These are phyloP conservation scores for Drosophila picticornis DNA, from an alignment of 2,888 invertebrate species.

Conservation along the genomic window DNA sequence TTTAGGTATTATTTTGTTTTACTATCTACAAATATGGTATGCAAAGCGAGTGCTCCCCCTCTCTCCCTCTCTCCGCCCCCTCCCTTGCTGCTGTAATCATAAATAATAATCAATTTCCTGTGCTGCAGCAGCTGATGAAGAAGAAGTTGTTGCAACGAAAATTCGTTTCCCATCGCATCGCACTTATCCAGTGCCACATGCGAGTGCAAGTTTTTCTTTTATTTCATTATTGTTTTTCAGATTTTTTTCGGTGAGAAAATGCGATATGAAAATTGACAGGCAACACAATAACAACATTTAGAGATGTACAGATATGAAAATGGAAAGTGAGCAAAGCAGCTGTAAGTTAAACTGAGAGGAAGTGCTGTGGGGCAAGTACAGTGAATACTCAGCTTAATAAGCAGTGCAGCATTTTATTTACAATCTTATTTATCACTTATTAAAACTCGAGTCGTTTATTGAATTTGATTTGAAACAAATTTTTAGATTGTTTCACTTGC, in stretches of 20 bases:
- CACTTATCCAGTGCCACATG: slow-evolving; percentile 63
- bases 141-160: slow-evolving; percentile 36
- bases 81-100: slow-evolving; percentile 57
- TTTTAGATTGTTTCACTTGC: neutral
- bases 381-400: neutral
- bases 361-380: neutral
- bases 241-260: slow-evolving; percentile 60
- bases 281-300: slow-evolving; percentile 23
- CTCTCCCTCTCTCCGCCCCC: fast-evolving
- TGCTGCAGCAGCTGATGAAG: slow-evolving; percentile 4
- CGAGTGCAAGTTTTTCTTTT: slow-evolving; percentile 64
- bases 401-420: neutral
- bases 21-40: slow-evolving; percentile 13
- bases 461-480: neutral
- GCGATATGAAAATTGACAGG: slow-evolving; percentile 70
- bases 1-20: neutral
- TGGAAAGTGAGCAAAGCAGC: slow-evolving; percentile 18
- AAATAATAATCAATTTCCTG: slow-evolving; percentile 81
- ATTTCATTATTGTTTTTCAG: slow-evolving; percentile 1
- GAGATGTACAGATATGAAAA: slow-evolving; percentile 34
- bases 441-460: neutral
- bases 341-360: slow-evolving; percentile 5
- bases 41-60: slow-evolving; percentile 38
- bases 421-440: neutral
- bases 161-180: slow-evolving; percentile 76